Base-by-base conservation (phyloP, 2,888 invertebrate genomes). In the Cataglyphis cursor region DNA sequence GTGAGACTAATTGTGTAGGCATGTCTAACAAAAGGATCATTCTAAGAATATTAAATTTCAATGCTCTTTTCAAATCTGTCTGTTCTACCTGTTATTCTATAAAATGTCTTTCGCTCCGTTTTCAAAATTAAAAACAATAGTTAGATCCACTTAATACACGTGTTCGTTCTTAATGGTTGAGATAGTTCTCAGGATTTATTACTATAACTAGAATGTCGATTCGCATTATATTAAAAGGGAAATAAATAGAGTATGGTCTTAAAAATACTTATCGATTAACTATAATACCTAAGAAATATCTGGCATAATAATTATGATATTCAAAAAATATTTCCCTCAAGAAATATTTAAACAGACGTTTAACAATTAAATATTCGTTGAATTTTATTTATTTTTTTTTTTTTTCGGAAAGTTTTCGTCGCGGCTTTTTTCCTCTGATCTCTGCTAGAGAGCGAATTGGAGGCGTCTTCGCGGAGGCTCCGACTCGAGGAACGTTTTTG, bases 401-500 rank as follows among this genome's bases (percentile, higher is more conserved):
- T 28, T 35, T 6, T 35, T 35, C 4, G 6, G 28, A 87, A 81
- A 87, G 41, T 5, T n/a, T 3, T 41, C 41, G 12, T 24, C 21
- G n/a, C n/a, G 6, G 6, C 15, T 21, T 21, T 44, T 66, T 31
- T 28, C 35, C 31, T 28, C 64, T 35, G 21, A 38, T 21, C 35
- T 64, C 73, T n/a, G 18, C 2, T 41, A 18, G n/a, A 51, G 41
- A 24, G 35, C 18, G 12, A 48, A 44, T 28, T n/a, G 31, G 44
- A 82, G 74, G 15, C 72, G 59, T 80, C 82, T 80, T 72, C 62
- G 62, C 38, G 81, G 59, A 70, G 88, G 68, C 72, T 83, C 41
- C 18, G 70, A n/a, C n/a, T 21, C 24, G 44, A 28, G 76, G 15
- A 51, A 21, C 64, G 85, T 88, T 88, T 88, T 89, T 89, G 84